Evolutionary conservation across 1,140 invertebrate species (phyloP), one percentile per base, ranked within the genome.

Genomic region (Eciton burchellii): DNA sequence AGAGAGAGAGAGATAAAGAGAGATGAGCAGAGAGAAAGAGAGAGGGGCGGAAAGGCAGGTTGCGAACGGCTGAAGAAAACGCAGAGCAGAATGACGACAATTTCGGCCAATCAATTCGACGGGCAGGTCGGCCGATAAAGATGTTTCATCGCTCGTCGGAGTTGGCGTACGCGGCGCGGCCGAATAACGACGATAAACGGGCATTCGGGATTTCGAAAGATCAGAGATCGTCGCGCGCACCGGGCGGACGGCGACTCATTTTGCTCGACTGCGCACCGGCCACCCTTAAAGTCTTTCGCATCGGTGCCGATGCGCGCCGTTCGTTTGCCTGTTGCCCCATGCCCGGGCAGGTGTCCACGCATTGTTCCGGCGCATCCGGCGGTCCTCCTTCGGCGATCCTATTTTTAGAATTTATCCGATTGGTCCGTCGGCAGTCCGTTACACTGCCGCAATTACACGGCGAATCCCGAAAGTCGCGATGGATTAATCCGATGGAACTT

Each of bases 251-350:
- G 63, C 66, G 77, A 81, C 71, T 76, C 87, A 88, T 87, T 87
- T 84, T 76, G 77, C 29, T 62, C 71, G 85, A 43, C 68, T 84
- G 82, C 74, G 45, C 84, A 76, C 52, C 49, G 66, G 65, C 70
- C 82, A 84, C 85, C 86, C 86, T 88, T 88, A 88, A 88, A 88
- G 70, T 88, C 83, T 88, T 88, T 62, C 71, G 85, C 86, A 79
- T 57, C 74, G 59, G 19, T 76, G 86, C 74, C 26, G 47, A 49
- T 52, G 59, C 60, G 63, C 81, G 84, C 47, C 70, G 72, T 86
- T 83, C 84, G 85, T 62, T 83, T 60, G 82, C 82, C 43, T 52
- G 65, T 72, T 85, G 43, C 62, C 79, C 29, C 70, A 57, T 81
- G 45, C 49, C 43, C 79, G 71, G 45, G 54, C 84, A 83, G 73